Evolutionary conservation across 2,888 invertebrate species (phyloP).

Genomic region (Athalia cordata): DNA sequence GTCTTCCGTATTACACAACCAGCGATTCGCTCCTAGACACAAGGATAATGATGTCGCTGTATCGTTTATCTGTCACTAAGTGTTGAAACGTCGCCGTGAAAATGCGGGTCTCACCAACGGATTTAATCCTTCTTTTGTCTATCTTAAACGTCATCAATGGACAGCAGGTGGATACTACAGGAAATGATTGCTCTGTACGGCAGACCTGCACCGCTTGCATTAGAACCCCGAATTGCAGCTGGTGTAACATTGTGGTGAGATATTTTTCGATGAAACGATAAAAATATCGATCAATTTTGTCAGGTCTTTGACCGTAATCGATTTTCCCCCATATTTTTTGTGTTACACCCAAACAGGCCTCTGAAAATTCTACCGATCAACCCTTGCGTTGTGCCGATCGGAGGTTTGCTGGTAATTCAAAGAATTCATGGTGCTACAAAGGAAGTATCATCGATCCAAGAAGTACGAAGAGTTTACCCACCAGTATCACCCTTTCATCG

Average conservation of each 20-base stretch:
- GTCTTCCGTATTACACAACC: no score
- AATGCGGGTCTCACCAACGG: not conserved
- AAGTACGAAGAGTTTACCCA: no score
- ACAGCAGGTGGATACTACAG: not conserved
- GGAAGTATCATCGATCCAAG: no score
- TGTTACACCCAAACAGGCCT: not conserved
- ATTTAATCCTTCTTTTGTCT: not conserved
- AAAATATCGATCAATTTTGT: conserved; percentile 1
- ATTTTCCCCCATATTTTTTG: not conserved
- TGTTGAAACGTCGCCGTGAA: not conserved
- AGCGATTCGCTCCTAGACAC: no score
- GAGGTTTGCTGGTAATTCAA: no score
- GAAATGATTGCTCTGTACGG: conserved; percentile 65
- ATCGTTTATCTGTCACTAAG: no score
- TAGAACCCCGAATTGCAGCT: conserved; percentile 73
- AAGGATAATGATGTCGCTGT: no score
- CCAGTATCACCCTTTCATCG: no score
- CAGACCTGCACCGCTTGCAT: conserved; percentile 74
- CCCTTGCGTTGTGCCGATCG: no score
- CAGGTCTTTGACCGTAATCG: not conserved
- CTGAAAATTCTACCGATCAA: no score
- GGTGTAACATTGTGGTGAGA: conserved; percentile 72
- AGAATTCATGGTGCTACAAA: no score
- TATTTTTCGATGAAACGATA: not conserved
- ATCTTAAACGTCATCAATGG: not conserved